Evolutionary conservation across 1,140 invertebrate genomes (phyloP), one percentile per base, ranked within the genome.

Genomic region (Brachionus plicatilis): DNA sequence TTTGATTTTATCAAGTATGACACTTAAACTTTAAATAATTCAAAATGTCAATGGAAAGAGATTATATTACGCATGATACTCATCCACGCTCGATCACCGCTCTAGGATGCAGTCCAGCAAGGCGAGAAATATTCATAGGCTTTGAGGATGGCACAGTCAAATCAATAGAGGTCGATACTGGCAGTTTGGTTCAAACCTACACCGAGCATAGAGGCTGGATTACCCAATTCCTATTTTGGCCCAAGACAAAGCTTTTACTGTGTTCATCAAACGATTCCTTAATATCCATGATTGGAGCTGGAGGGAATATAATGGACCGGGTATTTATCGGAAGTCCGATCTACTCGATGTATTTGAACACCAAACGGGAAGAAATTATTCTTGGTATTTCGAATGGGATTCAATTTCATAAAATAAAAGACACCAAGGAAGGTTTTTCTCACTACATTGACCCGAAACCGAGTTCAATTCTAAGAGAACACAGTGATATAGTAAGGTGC

Each of bases 11-110:
- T 20, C 7, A 68, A 68, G 66, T 41, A 68, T 68, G 66, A 68
- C n/a, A 33, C 27, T 68, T 68, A 68, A 33, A 41, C 27, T 68
- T 68, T 75, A 75, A 75, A 17, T 43, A 72, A 20, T 24, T 37
- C 24, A 87, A 85, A 84, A 90, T 90, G 89, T 88, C 89, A 7
- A 88, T 90, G 88, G 88, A 89, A 88, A 88, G 88, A 82, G 85
- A 87, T 12, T 89, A 88, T 83, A 85, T 85, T n/a, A 76, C 88
- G n/a, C 86, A 87, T 41, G 88, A 90, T 43, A 88, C 87, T 9
- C 88, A 90, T 86, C 88, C 87, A 37, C 85, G 88, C 8, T 78
- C 87, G 0, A 88, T 90, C 41, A 90, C 89, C 27, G 88, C 88
- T 0, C 79, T 90, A n/a, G 89, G 89, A 9, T 89, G 87, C 83